Evolutionary conservation across 2,888 invertebrate genomes (phyloP).

Genomic region (Bursaphelenchus okinawaensis): DNA sequence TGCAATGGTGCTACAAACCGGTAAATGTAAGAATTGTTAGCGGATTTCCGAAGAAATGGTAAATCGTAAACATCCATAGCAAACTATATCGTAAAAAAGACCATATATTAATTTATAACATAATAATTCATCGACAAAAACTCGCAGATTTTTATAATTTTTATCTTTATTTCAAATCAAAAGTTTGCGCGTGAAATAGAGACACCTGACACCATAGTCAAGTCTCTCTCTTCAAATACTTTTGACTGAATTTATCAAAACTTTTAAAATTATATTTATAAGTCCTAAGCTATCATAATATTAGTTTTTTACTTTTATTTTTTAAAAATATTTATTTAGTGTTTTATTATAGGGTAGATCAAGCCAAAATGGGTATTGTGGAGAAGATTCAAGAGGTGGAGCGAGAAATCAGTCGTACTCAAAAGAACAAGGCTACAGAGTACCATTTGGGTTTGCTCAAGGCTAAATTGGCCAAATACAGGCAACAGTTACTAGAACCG

Average conservation of each 20-base stretch:
- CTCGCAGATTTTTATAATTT: background rate
- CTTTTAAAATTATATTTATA: too few species aligned
- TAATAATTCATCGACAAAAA: too few species aligned
- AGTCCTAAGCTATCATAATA: too few species aligned
- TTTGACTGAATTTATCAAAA: too few species aligned
- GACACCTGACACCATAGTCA: background rate
- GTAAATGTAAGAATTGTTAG: background rate
- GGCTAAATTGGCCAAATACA: constrained; percentile 82
- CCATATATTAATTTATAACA: too few species aligned
- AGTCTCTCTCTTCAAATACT: background rate
- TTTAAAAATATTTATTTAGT: too few species aligned
- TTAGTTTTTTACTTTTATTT: background rate
- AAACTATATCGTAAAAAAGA: too few species aligned
- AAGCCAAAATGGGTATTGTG: constrained; percentile 79
- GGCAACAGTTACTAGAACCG: constrained; percentile 88
- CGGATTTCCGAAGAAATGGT: background rate
- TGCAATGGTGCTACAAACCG: background rate
- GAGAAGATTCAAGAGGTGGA: constrained; percentile 99
- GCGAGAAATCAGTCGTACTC: constrained; percentile 91
- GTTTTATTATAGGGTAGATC: too few species aligned
- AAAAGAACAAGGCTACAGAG: constrained; percentile 85
- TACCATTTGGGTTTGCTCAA: constrained; percentile 88
- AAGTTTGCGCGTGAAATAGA: background rate
- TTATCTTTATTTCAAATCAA: background rate
- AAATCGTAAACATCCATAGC: background rate